phyloP scores from a whole-genome alignment of 2,113 vertebrate species.

The Glaucomys volans region DNA sequence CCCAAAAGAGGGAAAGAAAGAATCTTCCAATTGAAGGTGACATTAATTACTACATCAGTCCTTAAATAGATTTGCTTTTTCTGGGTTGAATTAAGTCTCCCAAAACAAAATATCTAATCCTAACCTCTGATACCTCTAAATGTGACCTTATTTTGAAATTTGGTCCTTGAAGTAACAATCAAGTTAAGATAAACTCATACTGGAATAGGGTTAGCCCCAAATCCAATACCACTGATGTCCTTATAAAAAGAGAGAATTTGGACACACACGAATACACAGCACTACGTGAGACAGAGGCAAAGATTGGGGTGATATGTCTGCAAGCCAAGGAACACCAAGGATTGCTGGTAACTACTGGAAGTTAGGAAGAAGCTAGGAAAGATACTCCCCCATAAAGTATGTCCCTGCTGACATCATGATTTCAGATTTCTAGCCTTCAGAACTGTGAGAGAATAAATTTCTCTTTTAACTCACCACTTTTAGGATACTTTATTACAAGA shows the following conservation, averaged over 20 bases:
- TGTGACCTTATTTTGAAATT: conserved; percentile 37
- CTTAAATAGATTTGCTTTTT: background rate
- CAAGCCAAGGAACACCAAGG: background rate
- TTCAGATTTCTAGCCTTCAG: background rate
- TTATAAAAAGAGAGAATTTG: background rate
- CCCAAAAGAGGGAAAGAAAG: background rate
- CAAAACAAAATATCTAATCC: background rate
- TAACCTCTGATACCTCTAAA: background rate
- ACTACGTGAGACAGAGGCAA: background rate
- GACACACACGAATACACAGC: background rate
- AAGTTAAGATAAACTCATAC: background rate
- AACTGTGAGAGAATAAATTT: background rate
- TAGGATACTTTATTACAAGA: background rate
- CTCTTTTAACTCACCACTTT: background rate
- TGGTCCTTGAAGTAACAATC: background rate
- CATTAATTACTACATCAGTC: background rate
- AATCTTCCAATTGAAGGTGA: background rate
- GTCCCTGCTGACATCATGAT: background rate
- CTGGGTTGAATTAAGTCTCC: background rate
- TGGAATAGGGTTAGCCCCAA: background rate
- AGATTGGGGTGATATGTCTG: background rate
- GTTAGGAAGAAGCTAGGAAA: background rate
- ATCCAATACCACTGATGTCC: background rate
- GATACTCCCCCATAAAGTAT: background rate
- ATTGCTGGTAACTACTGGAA: background rate